Base-by-base conservation (phyloP, 2,888 invertebrate genomes). In the Diachrysia chrysitis region DNA sequence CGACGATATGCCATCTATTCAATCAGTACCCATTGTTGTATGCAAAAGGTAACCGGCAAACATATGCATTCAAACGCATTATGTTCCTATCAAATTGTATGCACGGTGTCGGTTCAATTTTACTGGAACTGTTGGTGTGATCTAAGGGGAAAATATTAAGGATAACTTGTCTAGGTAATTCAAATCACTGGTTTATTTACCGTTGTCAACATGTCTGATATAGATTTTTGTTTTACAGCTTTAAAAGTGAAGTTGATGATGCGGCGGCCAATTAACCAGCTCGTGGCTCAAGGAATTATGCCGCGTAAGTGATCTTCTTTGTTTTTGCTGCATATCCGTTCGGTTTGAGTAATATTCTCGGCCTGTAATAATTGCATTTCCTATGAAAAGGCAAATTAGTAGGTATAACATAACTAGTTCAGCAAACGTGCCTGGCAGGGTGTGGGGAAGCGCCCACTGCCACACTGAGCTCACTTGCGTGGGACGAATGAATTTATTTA, bases 271-370 rank as follows among this genome's bases (percentile, higher is more conserved):
- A 97, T 99, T 91, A 98, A 98, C 94, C 99, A 99, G 95, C 96
- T 99, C 86, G 99, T 99, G 86, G 99, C 98, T 84, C 99, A 99
- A 96, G 99, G 99, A 94, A 99, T 99, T 90, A 98, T 99, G 97
- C 99, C 99, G 90, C 98, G 99, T 99, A 97, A 98, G 99, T 99
- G n/a, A 58, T 58, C 55, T 54, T 29, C 51, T 37, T 61, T 21
- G 53, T 67, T 17, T 54, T 58, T 7, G 46, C 59, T 16, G 29
- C 17, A 19, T 66, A 51, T 46, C 16, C 4, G 14, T 51, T 61
- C 6, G 19, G 32, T 67, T 64, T 48, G 5, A 73, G 53, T 51
- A 23, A 37, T 16, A 56, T 51, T 55, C 4, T 23, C 32, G 21
- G 58, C 37, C 42, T 59, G 51, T 53, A 54, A 64, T 61, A 16